A percentile compares a stretch with the other conserved stretches of the same genome.
phyloP scores from a whole-genome alignment of 2,888 invertebrate genomes.

The Helobdella robusta region DNA sequence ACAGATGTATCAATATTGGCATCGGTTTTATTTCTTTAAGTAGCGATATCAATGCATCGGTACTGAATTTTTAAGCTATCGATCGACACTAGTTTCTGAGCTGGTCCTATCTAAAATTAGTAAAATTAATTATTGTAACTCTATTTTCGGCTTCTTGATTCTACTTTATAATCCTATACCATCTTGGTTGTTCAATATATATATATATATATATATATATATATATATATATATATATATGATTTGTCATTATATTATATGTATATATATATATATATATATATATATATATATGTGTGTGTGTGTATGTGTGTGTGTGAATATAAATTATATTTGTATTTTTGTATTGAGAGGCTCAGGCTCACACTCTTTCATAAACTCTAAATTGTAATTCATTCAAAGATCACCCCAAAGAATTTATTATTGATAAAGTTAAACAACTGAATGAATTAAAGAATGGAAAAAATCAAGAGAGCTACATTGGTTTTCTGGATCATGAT shows the following conservation, averaged over 20 bases:
- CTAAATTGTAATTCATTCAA: background rate
- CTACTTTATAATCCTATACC: too few species aligned
- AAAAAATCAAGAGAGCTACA: background rate
- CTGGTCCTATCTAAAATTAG: too few species aligned
- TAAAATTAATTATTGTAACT: too few species aligned
- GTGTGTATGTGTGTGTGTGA: background rate
- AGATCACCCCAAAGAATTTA: constrained; percentile 8
- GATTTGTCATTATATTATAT: background rate
- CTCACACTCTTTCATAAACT: background rate
- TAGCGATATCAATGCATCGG: too few species aligned
- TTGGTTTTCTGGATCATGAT: background rate
- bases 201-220: background rate
- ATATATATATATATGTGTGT: background rate
- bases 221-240: background rate
- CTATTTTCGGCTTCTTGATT: too few species aligned
- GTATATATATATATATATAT: background rate
- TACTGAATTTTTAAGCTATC: too few species aligned
- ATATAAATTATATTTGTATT: background rate
- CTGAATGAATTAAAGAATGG: background rate
- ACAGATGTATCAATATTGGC: too few species aligned
- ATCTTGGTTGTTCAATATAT: too few species aligned
- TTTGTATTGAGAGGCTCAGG: too few species aligned
- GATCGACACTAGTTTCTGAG: too few species aligned
- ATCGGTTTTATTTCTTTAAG: too few species aligned
- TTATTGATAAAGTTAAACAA: constrained; percentile 8